These are phyloP conservation scores for Alentia gelatinosa DNA, from an alignment of 2,888 invertebrate species.

Conservation along the genomic window DNA sequence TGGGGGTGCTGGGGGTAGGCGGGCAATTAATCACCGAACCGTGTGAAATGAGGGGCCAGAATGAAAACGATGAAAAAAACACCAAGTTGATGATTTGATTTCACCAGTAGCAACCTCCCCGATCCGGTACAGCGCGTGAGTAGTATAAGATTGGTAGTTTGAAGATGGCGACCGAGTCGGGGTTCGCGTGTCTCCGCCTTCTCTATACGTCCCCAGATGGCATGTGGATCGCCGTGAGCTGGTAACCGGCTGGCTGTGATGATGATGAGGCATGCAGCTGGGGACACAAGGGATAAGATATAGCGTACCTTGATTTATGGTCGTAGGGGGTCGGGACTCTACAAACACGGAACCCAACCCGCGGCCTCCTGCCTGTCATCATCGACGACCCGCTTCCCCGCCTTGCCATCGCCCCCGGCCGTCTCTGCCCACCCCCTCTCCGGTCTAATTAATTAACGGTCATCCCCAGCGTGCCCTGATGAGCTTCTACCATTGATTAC, in stretches of 20 bases:
- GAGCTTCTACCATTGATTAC: slow-evolving; percentile 22
- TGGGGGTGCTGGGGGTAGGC: neutral
- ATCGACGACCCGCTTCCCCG: neutral
- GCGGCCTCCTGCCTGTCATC: neutral
- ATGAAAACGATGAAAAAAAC: neutral
- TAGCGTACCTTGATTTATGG: neutral
- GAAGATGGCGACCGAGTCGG: neutral
- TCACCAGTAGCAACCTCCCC: neutral
- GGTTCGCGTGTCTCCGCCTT: neutral
- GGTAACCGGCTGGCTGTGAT: neutral
- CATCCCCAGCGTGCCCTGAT: neutral
- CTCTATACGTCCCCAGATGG: neutral
- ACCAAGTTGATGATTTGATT: too few species aligned
- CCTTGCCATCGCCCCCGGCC: neutral
- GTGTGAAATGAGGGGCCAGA: neutral
- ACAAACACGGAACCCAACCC: neutral
- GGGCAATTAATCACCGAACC: slow-evolving; percentile 28
- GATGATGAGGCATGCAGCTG: neutral
- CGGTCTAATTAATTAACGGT: slow-evolving; percentile 32
- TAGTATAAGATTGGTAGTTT: slow-evolving; percentile 21
- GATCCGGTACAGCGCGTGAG: neutral
- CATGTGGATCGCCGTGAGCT: neutral
- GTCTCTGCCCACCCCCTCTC: neutral
- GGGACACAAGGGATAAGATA: neutral
- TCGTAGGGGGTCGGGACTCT: neutral